Conservation (phyloP, 2,888 invertebrate species). For the Nephrotoma appendiculata region DNA sequence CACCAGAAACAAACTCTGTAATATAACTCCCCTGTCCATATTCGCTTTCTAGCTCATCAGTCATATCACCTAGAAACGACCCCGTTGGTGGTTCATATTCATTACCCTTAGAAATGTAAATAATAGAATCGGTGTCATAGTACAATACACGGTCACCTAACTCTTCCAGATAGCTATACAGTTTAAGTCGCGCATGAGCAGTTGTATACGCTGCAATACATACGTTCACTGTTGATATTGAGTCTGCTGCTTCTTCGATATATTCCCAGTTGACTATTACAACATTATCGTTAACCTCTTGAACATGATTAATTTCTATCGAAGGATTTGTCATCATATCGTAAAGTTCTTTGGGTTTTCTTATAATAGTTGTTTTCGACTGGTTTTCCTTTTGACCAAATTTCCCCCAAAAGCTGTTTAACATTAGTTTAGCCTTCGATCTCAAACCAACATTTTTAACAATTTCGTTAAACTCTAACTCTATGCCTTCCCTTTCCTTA, state of each 20-base stretch:
- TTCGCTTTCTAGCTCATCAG: too few species aligned
- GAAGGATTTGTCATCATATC: conserved; percentile 12
- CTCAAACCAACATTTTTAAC: neutral
- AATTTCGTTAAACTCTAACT: neutral
- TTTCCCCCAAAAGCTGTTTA: conserved; percentile 8
- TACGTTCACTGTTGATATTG: neutral
- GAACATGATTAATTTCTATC: conserved; percentile 12
- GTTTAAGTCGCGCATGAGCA: too few species aligned
- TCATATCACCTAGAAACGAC: too few species aligned
- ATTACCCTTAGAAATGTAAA: too few species aligned
- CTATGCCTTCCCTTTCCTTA: neutral
- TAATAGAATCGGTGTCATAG: too few species aligned
- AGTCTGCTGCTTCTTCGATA: conserved; percentile 10
- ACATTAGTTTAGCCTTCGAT: neutral
- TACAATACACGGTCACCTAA: too few species aligned
- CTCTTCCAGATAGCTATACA: too few species aligned
- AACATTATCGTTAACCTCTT: conserved; percentile 13
- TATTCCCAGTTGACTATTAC: conserved; percentile 15
- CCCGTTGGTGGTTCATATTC: neutral
- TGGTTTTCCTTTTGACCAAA: conserved; percentile 9
- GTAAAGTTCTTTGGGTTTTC: conserved; percentile 9
- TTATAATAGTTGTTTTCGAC: conserved; percentile 11
- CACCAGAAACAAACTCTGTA: neutral
- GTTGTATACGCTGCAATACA: neutral
- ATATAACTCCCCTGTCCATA: neutral